phyloP scores from a whole-genome alignment of 2,797 vertebrate genomes.

The Mastacembelus armatus region DNA sequence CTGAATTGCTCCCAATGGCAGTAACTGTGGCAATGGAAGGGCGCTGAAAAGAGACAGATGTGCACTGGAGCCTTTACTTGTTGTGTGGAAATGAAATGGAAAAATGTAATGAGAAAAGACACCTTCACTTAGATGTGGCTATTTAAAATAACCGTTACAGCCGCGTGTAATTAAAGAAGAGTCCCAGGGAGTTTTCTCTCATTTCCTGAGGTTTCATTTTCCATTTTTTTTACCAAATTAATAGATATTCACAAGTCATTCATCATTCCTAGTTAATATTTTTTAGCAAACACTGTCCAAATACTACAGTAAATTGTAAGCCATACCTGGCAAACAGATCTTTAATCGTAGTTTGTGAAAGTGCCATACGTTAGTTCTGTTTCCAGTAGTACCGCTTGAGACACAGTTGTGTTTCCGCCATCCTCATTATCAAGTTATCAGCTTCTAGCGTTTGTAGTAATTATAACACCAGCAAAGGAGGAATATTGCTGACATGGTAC shows the following conservation, averaged over 20 bases:
- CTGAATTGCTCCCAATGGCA: slow-evolving; percentile 61
- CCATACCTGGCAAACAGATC: neutral
- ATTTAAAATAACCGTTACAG: slow-evolving; percentile 32
- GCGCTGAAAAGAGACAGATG: slow-evolving; percentile 42
- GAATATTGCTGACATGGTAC: too few species aligned
- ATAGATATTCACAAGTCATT: neutral
- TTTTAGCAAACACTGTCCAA: slow-evolving; percentile 7
- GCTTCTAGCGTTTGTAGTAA: too few species aligned
- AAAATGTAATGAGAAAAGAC: slow-evolving; percentile 33
- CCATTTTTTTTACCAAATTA: neutral
- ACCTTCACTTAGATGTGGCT: slow-evolving; percentile 21
- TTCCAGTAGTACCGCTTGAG: too few species aligned
- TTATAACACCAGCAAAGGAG: too few species aligned
- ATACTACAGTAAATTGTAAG: neutral
- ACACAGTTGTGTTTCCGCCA: too few species aligned
- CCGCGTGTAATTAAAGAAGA: slow-evolving; percentile 32
- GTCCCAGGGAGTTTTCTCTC: neutral
- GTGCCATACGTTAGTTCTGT: too few species aligned
- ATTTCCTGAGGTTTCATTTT: neutral
- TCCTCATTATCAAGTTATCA: too few species aligned
- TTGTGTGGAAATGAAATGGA: slow-evolving; percentile 39
- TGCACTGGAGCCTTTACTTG: slow-evolving; percentile 23
- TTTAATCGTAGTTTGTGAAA: neutral
- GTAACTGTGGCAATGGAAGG: slow-evolving; percentile 31
- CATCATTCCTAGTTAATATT: neutral